These are phyloP conservation scores for Bombus impatiens DNA, from an alignment of 1,140 invertebrate genomes.

Conservation along the genomic window DNA sequence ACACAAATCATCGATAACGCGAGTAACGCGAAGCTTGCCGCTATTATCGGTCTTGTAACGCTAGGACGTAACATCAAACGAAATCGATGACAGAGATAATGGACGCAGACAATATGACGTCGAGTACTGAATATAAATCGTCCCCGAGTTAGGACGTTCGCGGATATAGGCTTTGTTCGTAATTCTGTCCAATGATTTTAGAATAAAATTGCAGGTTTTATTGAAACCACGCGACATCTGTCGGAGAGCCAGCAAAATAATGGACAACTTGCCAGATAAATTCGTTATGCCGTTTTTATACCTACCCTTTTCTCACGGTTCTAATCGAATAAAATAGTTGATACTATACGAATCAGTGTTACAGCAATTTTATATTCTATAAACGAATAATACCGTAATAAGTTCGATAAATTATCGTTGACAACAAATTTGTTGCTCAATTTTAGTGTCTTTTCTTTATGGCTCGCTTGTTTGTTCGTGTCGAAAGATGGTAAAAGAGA, in stretches of 20 bases:
- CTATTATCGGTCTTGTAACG: slow-evolving; percentile 39
- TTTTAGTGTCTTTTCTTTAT: background rate
- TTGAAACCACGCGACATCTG: slow-evolving; percentile 54
- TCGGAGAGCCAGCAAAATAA: slow-evolving; percentile 20
- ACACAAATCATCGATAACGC: slow-evolving; percentile 7
- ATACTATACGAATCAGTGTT: background rate
- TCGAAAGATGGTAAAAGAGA: background rate
- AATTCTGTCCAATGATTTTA: background rate
- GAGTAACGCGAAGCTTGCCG: slow-evolving; percentile 17
- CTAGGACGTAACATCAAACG: slow-evolving; percentile 47
- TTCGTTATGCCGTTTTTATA: background rate
- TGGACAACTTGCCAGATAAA: slow-evolving; percentile 45
- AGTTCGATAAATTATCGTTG: background rate
- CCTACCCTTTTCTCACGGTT: background rate
- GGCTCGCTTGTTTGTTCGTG: too few relatives aligned
- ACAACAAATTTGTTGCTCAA: background rate
- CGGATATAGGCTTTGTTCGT: background rate
- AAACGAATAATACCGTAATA: background rate
- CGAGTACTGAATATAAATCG: slow-evolving; percentile 40
- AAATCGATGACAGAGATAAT: slow-evolving; percentile 52
- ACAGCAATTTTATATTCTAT: background rate
- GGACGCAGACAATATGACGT: slow-evolving; percentile 41
- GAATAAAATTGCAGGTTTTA: background rate
- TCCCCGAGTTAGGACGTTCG: background rate
- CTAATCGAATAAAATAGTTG: background rate